phyloP scores from a whole-genome alignment of 2,797 vertebrate species.

The Alcedo atthis region DNA sequence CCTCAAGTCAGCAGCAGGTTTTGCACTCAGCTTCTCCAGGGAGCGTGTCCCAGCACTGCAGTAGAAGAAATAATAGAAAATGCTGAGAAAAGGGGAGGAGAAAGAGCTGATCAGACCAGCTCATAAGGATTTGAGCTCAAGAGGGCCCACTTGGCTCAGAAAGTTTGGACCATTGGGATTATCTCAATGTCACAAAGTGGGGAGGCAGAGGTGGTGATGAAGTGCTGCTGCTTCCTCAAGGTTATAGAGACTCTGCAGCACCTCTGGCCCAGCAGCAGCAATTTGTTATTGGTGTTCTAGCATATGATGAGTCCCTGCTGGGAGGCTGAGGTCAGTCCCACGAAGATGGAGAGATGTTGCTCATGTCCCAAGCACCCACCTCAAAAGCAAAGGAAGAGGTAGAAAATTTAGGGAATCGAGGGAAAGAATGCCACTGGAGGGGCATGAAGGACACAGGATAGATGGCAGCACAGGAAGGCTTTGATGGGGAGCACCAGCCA shows the following conservation, averaged over 20 bases:
- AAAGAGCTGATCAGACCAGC: neutral
- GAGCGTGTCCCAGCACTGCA: neutral
- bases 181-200: accelerated
- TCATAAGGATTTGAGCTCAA: neutral
- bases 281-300: neutral
- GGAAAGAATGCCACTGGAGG: neutral
- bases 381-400: neutral
- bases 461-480: neutral
- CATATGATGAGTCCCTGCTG: accelerated
- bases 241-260: neutral
- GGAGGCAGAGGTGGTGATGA: neutral
- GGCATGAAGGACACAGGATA: accelerated
- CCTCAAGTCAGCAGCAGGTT: neutral
- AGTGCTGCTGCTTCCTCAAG: neutral
- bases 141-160: neutral
- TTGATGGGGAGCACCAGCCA: neutral
- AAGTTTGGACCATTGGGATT: neutral
- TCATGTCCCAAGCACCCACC: accelerated
- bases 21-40: neutral
- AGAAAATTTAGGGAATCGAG: neutral
- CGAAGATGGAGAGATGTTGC: neutral
- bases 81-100: neutral
- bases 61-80: neutral
- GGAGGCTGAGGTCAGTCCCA: neutral
- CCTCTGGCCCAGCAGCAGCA: accelerated